Evolutionary conservation across 2,888 invertebrate species (phyloP).

Genomic region (Caenorhabditis sinica): DNA sequence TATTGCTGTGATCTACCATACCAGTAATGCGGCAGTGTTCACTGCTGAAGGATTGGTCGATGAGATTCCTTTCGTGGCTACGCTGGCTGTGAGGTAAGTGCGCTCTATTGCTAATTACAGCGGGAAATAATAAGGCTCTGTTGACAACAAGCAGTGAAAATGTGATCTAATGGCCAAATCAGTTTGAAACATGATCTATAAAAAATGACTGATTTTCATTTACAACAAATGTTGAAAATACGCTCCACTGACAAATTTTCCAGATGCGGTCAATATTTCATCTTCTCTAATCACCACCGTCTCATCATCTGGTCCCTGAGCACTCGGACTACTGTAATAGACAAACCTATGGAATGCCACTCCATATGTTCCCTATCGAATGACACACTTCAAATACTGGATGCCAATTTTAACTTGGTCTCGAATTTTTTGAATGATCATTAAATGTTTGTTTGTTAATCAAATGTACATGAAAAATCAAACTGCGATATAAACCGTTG

Average conservation of each 20-base stretch:
- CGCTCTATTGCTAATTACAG: too few relatives aligned
- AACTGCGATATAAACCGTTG: too few relatives aligned
- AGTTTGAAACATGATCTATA: too few relatives aligned
- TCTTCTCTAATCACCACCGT: slow-evolving; percentile 55
- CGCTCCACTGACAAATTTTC: not conserved
- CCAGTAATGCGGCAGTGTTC: slow-evolving; percentile 36
- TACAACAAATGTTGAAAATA: too few relatives aligned
- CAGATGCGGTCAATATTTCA: slow-evolving; percentile 60
- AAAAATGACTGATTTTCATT: not conserved
- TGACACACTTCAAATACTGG: slow-evolving; percentile 56
- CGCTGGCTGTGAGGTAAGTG: slow-evolving; percentile 43
- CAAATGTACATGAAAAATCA: too few relatives aligned
- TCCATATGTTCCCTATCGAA: slow-evolving; percentile 48
- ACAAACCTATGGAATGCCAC: slow-evolving; percentile 35
- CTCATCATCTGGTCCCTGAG: slow-evolving; percentile 52
- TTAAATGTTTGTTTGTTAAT: too few relatives aligned
- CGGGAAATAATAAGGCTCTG: not conserved
- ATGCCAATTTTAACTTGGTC: slow-evolving; percentile 33
- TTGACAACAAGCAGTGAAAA: too few relatives aligned
- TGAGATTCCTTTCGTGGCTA: slow-evolving; percentile 57
- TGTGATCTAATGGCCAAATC: too few relatives aligned
- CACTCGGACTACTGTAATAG: slow-evolving; percentile 36
- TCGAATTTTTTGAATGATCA: slow-evolving; percentile 59
- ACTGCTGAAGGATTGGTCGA: slow-evolving; percentile 48
- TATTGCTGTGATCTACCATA: slow-evolving; percentile 51